Percentiles rank a stretch among this genome's conserved stretches.
phyloP scores from a whole-genome alignment of 2,888 invertebrate species.

The Eupeodes latifasciatus region DNA sequence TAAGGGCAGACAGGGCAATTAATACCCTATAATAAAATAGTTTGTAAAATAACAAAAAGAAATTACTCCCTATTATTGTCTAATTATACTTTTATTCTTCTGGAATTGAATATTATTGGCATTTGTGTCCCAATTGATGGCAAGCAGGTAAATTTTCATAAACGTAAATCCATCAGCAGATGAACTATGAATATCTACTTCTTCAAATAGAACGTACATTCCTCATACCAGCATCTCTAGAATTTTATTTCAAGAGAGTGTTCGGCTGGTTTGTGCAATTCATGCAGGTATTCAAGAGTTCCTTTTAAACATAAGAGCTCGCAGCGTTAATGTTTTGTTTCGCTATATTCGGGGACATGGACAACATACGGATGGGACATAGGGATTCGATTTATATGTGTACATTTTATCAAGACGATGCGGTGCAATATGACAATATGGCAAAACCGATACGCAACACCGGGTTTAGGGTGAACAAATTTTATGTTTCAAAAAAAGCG shows the following conservation, averaged over 20 bases:
- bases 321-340: neutral
- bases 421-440: slow-evolving; percentile 54
- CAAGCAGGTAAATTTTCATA: too few relatives aligned
- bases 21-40: too few relatives aligned
- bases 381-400: slow-evolving; percentile 17
- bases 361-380: neutral
- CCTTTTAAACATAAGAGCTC: too few relatives aligned
- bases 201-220: slow-evolving; percentile 19
- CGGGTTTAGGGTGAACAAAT: slow-evolving; percentile 63
- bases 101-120: too few relatives aligned
- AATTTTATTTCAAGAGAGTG: neutral
- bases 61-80: too few relatives aligned
- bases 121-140: too few relatives aligned
- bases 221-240: slow-evolving; percentile 34
- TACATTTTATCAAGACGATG: neutral
- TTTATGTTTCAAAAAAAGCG: slow-evolving; percentile 49
- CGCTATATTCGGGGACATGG: neutral
- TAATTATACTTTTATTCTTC: too few relatives aligned
- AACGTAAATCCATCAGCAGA: slow-evolving; percentile 24
- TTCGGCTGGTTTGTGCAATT: too few relatives aligned
- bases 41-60: too few relatives aligned
- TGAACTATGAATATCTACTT: slow-evolving; percentile 21
- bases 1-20: too few relatives aligned
- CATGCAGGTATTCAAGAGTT: slow-evolving; percentile 16
- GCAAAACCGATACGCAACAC: slow-evolving; percentile 69